phyloP scores from a whole-genome alignment of 1,140 invertebrate genomes.

The Batillaria attramentaria region DNA sequence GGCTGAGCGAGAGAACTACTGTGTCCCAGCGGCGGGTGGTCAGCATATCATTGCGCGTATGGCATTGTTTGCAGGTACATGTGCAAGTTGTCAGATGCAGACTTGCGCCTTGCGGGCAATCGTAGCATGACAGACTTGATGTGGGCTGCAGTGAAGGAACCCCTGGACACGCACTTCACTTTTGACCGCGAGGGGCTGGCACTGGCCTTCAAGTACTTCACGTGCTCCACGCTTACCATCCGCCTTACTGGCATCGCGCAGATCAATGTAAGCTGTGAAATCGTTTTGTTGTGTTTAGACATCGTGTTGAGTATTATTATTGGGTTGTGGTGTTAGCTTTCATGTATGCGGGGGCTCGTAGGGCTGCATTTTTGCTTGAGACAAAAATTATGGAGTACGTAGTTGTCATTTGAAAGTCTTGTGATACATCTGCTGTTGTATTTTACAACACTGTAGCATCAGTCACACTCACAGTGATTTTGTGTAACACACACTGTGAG shows the following conservation, averaged over 20 bases:
- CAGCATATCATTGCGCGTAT: not conserved
- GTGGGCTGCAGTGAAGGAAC: slow-evolving; percentile 94
- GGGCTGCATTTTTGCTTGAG: not conserved
- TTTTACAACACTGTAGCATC: too few species aligned
- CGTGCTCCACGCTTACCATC: slow-evolving; percentile 91
- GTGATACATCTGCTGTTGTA: too few species aligned
- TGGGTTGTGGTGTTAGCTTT: not conserved
- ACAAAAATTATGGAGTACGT: not conserved
- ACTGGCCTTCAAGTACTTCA: slow-evolving; percentile 95
- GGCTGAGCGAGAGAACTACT: too few species aligned
- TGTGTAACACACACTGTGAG: too few species aligned
- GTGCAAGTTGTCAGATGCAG: slow-evolving; percentile 92
- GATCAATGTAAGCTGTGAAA: slow-evolving; percentile 89
- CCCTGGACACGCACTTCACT: slow-evolving; percentile 86
- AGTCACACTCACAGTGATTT: too few species aligned
- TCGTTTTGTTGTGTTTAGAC: not conserved
- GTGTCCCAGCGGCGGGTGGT: too few species aligned
- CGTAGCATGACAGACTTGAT: slow-evolving; percentile 96
- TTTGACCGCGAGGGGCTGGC: slow-evolving; percentile 92
- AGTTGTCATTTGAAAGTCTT: too few species aligned
- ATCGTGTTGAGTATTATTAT: not conserved
- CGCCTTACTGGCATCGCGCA: slow-evolving; percentile 91
- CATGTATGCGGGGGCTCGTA: not conserved
- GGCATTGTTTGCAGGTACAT: slow-evolving; percentile 78
- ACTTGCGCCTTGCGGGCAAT: slow-evolving; percentile 86